These are phyloP conservation scores for Chrysodeixis includens DNA, from an alignment of 2,888 invertebrate genomes.

Conservation along the genomic window DNA sequence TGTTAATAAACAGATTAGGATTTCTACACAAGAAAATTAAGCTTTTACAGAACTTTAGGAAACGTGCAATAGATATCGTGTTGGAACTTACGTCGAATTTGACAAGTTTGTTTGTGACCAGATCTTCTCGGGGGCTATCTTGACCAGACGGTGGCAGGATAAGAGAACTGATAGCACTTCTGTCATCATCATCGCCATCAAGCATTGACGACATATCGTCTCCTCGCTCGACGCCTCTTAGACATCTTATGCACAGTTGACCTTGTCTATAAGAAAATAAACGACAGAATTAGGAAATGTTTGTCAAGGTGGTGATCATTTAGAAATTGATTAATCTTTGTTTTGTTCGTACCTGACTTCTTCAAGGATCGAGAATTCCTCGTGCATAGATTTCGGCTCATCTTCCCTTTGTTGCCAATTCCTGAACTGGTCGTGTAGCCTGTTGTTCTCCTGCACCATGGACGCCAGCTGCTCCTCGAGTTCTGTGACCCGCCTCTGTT, in stretches of 20 bases:
- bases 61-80: conserved; percentile 39
- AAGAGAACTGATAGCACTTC: conserved; percentile 90
- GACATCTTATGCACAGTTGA: conserved; percentile 94
- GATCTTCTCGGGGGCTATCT: conserved; percentile 82
- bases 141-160: conserved; percentile 82
- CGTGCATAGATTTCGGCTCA: conserved; percentile 94
- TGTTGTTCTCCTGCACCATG: conserved; percentile 92
- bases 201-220: conserved; percentile 91
- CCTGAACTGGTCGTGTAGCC: conserved; percentile 92
- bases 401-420: conserved; percentile 91
- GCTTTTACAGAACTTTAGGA: conserved; percentile 50
- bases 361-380: conserved; percentile 94
- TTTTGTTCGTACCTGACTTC: conserved; percentile 93
- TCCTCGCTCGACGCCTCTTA: conserved; percentile 90
- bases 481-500: conserved; percentile 92
- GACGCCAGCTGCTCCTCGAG: conserved; percentile 93
- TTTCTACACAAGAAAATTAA: conserved; percentile 65
- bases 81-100: conserved; percentile 89
- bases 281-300: not conserved
- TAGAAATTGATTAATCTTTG: not conserved
- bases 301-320: not conserved
- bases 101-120: conserved; percentile 85
- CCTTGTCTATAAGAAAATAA: conserved; percentile 90
- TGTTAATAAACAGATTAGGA: conserved; percentile 63
- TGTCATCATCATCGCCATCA: conserved; percentile 93